Evolutionary conservation across 2,888 invertebrate genomes (phyloP).

Genomic region (Dyspetes luteomarginatus): DNA sequence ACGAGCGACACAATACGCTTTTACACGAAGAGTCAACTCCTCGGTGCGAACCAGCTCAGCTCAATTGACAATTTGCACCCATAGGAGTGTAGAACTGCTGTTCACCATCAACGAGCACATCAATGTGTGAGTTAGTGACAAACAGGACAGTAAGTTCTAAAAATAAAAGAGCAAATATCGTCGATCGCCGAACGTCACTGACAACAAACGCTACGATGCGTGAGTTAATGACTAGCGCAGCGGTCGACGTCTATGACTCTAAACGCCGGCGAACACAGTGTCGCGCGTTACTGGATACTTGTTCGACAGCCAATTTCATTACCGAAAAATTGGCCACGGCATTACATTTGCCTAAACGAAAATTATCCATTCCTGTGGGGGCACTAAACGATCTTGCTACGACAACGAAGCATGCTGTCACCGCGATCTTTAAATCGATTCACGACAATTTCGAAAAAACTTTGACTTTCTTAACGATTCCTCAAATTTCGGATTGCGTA

Average conservation of each 20-base stretch:
- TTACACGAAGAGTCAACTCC: background rate
- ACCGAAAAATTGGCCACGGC: constrained; percentile 55
- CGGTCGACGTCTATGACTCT: constrained; percentile 24
- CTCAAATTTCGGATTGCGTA: constrained; percentile 30
- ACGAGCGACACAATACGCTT: constrained; percentile 19
- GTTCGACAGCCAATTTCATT: constrained; percentile 60
- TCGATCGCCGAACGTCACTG: background rate
- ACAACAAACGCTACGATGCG: background rate
- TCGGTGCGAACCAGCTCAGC: background rate
- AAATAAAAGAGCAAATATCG: too few relatives aligned
- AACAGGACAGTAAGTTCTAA: background rate
- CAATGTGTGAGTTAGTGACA: background rate
- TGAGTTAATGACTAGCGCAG: constrained; percentile 52
- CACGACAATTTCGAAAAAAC: constrained; percentile 37
- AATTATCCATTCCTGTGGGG: constrained; percentile 55
- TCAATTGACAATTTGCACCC: background rate
- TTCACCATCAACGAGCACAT: background rate
- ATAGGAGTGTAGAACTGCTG: background rate
- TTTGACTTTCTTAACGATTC: constrained; percentile 50
- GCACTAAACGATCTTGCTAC: constrained; percentile 44
- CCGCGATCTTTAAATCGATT: constrained; percentile 37
- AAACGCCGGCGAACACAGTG: constrained; percentile 27
- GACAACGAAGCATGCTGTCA: constrained; percentile 26
- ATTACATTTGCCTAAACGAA: constrained; percentile 41
- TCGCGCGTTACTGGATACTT: constrained; percentile 59